Evolutionary conservation across 1,140 invertebrate genomes (phyloP).

Genomic region (Meteorus sp.): DNA sequence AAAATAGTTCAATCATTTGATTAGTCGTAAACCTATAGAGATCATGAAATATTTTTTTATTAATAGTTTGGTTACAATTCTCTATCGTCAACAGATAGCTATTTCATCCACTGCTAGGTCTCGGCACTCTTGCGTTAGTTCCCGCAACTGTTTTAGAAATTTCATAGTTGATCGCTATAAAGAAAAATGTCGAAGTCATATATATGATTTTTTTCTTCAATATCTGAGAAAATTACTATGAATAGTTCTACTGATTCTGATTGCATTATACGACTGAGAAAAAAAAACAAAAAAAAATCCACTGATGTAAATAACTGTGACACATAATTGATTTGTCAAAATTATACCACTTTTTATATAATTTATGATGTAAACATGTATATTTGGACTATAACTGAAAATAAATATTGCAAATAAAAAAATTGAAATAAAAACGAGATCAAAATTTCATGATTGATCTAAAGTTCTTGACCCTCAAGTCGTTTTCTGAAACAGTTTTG

Average conservation of each 20-base stretch:
- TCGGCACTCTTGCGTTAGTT: slow-evolving; percentile 42
- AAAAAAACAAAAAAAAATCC: slow-evolving; percentile 42
- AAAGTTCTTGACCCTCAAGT: slow-evolving; percentile 52
- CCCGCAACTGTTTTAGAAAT: slow-evolving; percentile 56
- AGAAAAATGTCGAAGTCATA: slow-evolving; percentile 43
- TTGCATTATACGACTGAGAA: slow-evolving; percentile 24
- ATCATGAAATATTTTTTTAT: not conserved
- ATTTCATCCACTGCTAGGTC: slow-evolving; percentile 23
- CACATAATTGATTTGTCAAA: slow-evolving; percentile 49
- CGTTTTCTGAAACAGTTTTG: slow-evolving; percentile 56
- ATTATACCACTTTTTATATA: slow-evolving; percentile 56
- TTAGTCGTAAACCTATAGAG: too few relatives aligned
- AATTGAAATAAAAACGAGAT: slow-evolving; percentile 35
- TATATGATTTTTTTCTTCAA: slow-evolving; percentile 28
- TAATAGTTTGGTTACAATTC: not conserved
- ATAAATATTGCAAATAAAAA: slow-evolving; percentile 53
- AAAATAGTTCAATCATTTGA: too few relatives aligned
- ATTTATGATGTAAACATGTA: slow-evolving; percentile 59
- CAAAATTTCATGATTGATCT: slow-evolving; percentile 51
- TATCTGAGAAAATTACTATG: not conserved
- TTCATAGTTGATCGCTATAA: slow-evolving; percentile 37
- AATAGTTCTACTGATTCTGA: slow-evolving; percentile 4
- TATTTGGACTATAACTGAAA: slow-evolving; percentile 57
- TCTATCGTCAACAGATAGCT: not conserved
- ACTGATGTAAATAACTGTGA: slow-evolving; percentile 56